Percentiles rank a stretch among this genome's conserved stretches.
phyloP scores from a whole-genome alignment of 2,888 invertebrate genomes.

The Graphium colonna region DNA sequence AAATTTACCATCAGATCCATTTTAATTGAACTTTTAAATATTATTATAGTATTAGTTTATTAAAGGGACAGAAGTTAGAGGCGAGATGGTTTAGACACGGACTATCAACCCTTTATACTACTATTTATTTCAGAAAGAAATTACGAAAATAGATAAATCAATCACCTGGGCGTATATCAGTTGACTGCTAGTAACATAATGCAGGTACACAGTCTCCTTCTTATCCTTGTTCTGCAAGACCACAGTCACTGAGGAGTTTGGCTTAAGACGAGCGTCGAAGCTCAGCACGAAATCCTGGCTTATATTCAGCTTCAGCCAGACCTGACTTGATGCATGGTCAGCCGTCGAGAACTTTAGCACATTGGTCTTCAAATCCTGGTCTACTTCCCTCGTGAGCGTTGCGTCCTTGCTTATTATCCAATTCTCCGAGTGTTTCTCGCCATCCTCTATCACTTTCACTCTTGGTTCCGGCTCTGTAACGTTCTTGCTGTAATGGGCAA shows the following conservation, averaged over 20 bases:
- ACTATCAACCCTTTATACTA: too few relatives aligned
- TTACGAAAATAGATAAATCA: slow-evolving; percentile 20
- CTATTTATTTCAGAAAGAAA: too few relatives aligned
- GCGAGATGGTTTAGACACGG: too few relatives aligned
- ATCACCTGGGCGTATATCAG: slow-evolving; percentile 86
- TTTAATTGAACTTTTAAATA: too few relatives aligned
- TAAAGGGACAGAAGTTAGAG: too few relatives aligned
- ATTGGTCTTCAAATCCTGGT: slow-evolving; percentile 78
- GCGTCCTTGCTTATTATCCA: slow-evolving; percentile 89
- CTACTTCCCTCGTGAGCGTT: slow-evolving; percentile 81
- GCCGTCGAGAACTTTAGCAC: slow-evolving; percentile 87
- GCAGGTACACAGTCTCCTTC: slow-evolving; percentile 88
- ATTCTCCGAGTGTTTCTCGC: slow-evolving; percentile 82
- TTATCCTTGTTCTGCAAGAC: slow-evolving; percentile 87
- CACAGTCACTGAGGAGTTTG: slow-evolving; percentile 91
- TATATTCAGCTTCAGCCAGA: slow-evolving; percentile 80
- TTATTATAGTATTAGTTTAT: too few relatives aligned
- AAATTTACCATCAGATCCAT: too few relatives aligned
- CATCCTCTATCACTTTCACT: slow-evolving; percentile 86
- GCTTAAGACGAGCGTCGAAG: slow-evolving; percentile 84
- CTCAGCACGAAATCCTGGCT: slow-evolving; percentile 86
- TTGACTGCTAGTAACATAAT: slow-evolving; percentile 88
- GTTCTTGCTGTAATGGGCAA: slow-evolving; percentile 98
- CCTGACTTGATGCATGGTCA: slow-evolving; percentile 84
- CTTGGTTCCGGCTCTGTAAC: slow-evolving; percentile 91